Evolutionary conservation across 2,797 vertebrate species (phyloP).

Genomic region (Hozukius guyotensis): DNA sequence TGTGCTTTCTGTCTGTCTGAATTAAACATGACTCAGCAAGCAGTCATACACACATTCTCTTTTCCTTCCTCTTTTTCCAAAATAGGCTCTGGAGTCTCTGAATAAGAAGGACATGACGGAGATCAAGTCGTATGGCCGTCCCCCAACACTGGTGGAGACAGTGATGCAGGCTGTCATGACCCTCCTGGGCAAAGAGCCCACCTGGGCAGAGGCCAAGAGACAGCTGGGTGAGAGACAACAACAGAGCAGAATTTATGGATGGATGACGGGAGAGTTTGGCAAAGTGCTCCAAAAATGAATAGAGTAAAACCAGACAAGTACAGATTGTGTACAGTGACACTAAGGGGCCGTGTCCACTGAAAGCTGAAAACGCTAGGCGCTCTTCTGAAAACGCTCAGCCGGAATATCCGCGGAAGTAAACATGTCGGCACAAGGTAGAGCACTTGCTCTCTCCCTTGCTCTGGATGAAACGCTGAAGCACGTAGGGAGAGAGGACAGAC

Average conservation of each 20-base stretch:
- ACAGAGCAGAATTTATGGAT: neutral
- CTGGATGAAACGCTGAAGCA: too few relatives aligned
- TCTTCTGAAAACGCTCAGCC: too few relatives aligned
- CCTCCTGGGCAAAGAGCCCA: constrained; percentile 88
- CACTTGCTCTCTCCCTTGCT: too few relatives aligned
- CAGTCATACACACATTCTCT: neutral
- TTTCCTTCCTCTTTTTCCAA: neutral
- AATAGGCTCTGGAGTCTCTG: constrained; percentile 90
- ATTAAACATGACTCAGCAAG: neutral
- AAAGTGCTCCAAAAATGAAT: neutral
- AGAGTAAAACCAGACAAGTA: neutral
- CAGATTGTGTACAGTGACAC: neutral
- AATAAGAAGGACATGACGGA: constrained; percentile 95
- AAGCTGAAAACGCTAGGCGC: neutral
- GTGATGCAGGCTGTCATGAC: constrained; percentile 96
- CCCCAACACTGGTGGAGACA: constrained; percentile 89
- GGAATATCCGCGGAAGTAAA: too few relatives aligned
- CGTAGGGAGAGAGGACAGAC: too few relatives aligned
- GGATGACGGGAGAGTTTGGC: neutral
- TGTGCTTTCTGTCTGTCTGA: neutral
- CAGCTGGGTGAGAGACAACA: constrained; percentile 85
- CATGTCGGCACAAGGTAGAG: too few relatives aligned
- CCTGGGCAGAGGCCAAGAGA: constrained; percentile 92
- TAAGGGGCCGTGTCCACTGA: too few relatives aligned
- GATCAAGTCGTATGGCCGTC: constrained; percentile 91